phyloP scores from a whole-genome alignment of 2,113 vertebrate genomes.

The Lasiurus cinereus region DNA sequence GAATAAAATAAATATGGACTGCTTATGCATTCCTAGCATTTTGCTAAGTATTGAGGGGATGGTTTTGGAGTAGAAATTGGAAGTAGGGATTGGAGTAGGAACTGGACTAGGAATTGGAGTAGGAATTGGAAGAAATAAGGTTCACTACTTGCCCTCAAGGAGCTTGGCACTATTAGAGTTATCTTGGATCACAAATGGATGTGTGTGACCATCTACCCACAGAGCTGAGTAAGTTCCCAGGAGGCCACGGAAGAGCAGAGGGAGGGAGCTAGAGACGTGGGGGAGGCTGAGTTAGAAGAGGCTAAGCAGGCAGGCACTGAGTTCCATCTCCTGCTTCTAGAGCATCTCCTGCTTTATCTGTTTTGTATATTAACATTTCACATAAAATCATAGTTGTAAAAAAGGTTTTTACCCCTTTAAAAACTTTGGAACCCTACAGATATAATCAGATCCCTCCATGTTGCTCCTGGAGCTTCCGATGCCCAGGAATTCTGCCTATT shows the following conservation, averaged over 20 bases:
- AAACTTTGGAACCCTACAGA: not conserved
- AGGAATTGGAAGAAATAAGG: not conserved
- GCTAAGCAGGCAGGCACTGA: not conserved
- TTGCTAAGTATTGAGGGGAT: not conserved
- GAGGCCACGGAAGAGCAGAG: not conserved
- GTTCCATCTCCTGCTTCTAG: not conserved
- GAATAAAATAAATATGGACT: not conserved
- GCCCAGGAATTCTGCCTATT: not conserved
- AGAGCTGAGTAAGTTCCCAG: not conserved
- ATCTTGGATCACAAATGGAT: not conserved
- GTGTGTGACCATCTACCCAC: not conserved
- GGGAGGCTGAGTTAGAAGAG: accelerated
- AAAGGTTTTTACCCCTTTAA: not conserved
- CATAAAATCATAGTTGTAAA: not conserved
- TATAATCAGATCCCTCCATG: not conserved
- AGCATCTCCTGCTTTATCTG: not conserved
- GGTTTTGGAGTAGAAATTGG: not conserved
- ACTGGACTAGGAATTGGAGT: not conserved
- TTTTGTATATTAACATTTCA: not conserved
- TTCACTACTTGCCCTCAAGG: not conserved
- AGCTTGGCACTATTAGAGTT: not conserved
- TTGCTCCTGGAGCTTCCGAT: not conserved
- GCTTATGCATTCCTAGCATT: not conserved
- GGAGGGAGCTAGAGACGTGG: not conserved
- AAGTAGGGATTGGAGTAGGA: not conserved